Percentiles rank a stretch among this genome's conserved stretches.
These are phyloP conservation scores for Martes martes DNA, from an alignment of 2,113 vertebrate genomes.

Conservation along the genomic window DNA sequence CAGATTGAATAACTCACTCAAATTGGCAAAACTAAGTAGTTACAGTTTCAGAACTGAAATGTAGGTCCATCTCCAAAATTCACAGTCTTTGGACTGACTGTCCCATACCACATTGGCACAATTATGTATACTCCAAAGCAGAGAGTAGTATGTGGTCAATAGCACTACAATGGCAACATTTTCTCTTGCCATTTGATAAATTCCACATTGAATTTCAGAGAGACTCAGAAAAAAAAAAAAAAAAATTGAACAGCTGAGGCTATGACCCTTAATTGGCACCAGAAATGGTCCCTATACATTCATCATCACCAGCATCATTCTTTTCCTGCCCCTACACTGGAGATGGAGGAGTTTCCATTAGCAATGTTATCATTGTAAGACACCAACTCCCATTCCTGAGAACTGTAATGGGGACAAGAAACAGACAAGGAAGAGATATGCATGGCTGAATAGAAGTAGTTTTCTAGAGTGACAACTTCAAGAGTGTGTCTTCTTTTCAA, in stretches of 20 bases:
- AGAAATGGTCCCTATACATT: background rate
- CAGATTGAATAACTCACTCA: background rate
- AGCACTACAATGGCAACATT: fast-evolving
- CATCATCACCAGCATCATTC: background rate
- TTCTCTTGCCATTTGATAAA: background rate
- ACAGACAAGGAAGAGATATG: background rate
- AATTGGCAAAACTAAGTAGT: background rate
- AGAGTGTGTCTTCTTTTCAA: conserved; percentile 1
- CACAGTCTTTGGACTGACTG: background rate
- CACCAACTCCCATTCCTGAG: background rate
- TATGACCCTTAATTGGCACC: background rate
- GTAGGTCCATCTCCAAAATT: background rate
- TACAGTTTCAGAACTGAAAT: background rate
- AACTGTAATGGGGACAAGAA: fast-evolving
- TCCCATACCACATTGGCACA: fast-evolving
- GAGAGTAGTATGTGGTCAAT: background rate
- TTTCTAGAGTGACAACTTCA: background rate
- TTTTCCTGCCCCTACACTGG: background rate
- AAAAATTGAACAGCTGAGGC: background rate
- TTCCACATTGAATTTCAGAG: background rate
- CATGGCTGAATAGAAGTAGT: background rate
- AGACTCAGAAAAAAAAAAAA: background rate
- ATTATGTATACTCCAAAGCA: background rate
- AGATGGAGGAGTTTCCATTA: background rate
- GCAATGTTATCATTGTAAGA: background rate